Evolutionary conservation across 2,113 vertebrate species (phyloP).

Genomic region (Clinocottus analis): DNA sequence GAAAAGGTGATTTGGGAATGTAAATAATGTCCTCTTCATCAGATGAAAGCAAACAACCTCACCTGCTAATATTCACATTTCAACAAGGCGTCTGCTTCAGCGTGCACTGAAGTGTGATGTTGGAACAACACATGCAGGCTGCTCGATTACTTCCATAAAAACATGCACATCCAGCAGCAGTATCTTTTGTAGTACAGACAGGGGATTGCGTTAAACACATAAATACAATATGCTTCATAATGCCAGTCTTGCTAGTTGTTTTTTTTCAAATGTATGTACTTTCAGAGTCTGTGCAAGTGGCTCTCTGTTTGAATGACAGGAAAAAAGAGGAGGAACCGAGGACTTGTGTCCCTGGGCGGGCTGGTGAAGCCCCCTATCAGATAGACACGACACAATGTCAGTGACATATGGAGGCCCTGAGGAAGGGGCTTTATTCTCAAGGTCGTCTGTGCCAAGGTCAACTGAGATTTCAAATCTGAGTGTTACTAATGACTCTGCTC

Average conservation of each 20-base stretch:
- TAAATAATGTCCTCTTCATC: constrained; percentile 40
- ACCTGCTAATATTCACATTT: constrained; percentile 59
- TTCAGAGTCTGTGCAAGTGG: neutral
- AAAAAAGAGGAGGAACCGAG: constrained; percentile 25
- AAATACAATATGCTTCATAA: constrained; percentile 1
- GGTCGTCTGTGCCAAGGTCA: constrained; percentile 77
- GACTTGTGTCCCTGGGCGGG: constrained; percentile 25
- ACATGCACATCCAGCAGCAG: constrained; percentile 22
- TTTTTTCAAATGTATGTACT: constrained; percentile 1
- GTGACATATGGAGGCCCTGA: constrained; percentile 69
- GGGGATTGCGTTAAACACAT: constrained; percentile 21
- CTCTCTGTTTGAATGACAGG: constrained; percentile 13
- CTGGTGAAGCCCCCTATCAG: constrained; percentile 45
- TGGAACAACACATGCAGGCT: constrained; percentile 34
- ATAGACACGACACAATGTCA: constrained; percentile 55
- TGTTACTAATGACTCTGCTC: constrained; percentile 57
- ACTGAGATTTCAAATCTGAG: constrained; percentile 57
- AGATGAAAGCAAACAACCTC: constrained; percentile 54
- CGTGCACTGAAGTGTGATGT: constrained; percentile 24
- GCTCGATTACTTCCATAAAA: constrained; percentile 32
- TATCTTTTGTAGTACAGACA: constrained; percentile 5
- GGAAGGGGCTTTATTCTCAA: constrained; percentile 74
- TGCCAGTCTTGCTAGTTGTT: neutral
- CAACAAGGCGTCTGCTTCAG: constrained; percentile 53
- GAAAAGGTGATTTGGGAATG: constrained; percentile 5